A percentile compares a stretch with the other conserved stretches of the same genome.
Conservation (phyloP, 2,888 invertebrate species). For the Philereme transversata region DNA sequence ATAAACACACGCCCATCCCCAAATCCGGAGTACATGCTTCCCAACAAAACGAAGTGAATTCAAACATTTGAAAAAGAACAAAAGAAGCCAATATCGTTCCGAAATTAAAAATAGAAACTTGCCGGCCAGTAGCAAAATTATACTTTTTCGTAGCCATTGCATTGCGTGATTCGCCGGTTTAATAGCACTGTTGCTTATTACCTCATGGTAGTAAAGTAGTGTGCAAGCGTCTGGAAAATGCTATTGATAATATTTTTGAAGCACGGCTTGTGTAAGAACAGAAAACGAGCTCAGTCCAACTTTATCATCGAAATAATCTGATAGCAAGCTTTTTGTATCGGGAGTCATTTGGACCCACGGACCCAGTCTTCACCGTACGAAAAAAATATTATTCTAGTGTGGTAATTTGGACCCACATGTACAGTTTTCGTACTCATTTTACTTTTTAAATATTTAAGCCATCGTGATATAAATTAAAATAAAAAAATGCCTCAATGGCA, state of each 20-base stretch:
- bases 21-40: not conserved
- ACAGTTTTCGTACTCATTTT: too few relatives aligned
- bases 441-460: too few relatives aligned
- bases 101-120: slow-evolving; percentile 14
- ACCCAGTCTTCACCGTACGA: too few relatives aligned
- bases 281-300: too few relatives aligned
- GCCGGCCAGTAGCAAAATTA: slow-evolving; percentile 7
- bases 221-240: slow-evolving; percentile 14
- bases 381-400: too few relatives aligned
- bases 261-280: too few relatives aligned
- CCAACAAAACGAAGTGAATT: not conserved
- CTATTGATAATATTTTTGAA: slow-evolving; percentile 2
- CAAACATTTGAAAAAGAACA: slow-evolving; percentile 14
- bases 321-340: too few relatives aligned
- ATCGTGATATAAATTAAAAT: too few relatives aligned
- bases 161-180: not conserved
- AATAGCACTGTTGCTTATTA: slow-evolving; percentile 10
- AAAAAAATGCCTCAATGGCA: too few relatives aligned
- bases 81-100: slow-evolving; percentile 6
- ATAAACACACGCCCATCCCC: slow-evolving; percentile 5
- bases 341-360: too few relatives aligned
- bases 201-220: slow-evolving; percentile 8
- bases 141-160: slow-evolving; percentile 14
- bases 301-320: too few relatives aligned
- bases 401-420: too few relatives aligned